A percentile compares a stretch with the other conserved stretches of the same genome.
Conservation (phyloP, 1,140 invertebrate species). For the Bradysia coprophila region DNA sequence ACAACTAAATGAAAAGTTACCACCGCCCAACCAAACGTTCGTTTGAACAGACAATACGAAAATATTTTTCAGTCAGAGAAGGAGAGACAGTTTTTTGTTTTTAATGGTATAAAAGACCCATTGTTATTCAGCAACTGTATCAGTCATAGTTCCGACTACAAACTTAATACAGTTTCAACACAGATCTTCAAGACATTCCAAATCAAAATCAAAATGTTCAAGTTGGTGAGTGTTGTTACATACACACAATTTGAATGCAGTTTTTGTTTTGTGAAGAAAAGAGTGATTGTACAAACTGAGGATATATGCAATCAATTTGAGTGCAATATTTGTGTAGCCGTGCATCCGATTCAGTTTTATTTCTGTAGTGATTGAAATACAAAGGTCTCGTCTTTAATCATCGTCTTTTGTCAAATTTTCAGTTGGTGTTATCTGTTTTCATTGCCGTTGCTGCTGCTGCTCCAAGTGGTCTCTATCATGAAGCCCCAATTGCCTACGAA, state of each 20-base stretch:
- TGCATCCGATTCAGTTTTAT: neutral
- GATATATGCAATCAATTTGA: neutral
- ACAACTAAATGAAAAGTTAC: no score
- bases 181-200: neutral
- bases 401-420: neutral
- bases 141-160: conserved; percentile 1
- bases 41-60: no score
- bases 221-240: neutral
- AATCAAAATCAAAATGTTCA: conserved; percentile 1
- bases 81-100: neutral
- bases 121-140: neutral
- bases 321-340: neutral
- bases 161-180: conserved; percentile 1
- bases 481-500: neutral
- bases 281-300: neutral
- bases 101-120: neutral
- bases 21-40: no score
- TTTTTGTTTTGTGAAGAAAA: neutral
- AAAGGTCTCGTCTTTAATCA: neutral
- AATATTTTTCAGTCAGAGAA: no score
- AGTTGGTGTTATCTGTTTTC: conserved; percentile 3
- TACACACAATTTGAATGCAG: neutral
- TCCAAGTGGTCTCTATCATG: neutral
- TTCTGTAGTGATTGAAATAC: neutral
- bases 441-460: conserved; percentile 2